Conservation (phyloP, 2,797 vertebrate genomes). For the Astyanax mexicanus region DNA sequence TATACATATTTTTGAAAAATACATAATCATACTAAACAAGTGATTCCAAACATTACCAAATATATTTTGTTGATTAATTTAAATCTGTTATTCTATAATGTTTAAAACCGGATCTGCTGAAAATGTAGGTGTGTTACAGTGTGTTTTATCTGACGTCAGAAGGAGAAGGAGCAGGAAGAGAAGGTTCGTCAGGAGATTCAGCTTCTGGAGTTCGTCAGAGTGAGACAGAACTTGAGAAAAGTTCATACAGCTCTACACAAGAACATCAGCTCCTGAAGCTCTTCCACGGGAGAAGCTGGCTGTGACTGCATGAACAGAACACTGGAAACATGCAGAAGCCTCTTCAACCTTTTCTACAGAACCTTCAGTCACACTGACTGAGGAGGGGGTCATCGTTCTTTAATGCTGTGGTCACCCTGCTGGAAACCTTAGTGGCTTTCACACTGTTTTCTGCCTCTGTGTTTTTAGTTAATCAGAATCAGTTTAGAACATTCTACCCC, state of each 20-base stretch:
- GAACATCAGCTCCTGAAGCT: slow-evolving; percentile 50
- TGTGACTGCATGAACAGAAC: background rate
- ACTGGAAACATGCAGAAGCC: background rate
- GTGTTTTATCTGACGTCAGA: slow-evolving; percentile 58
- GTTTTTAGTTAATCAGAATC: background rate
- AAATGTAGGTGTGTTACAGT: background rate
- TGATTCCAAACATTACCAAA: background rate
- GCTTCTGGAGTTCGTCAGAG: slow-evolving; percentile 73
- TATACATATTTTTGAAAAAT: too few relatives aligned
- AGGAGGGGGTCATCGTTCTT: background rate
- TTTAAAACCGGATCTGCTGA: background rate
- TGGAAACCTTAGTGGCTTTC: slow-evolving; percentile 2
- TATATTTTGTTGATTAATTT: too few relatives aligned
- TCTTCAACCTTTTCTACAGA: background rate
- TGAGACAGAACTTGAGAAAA: slow-evolving; percentile 77
- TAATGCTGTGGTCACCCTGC: background rate
- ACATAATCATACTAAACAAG: background rate
- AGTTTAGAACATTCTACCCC: background rate
- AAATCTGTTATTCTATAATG: too few relatives aligned
- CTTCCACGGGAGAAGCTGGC: background rate
- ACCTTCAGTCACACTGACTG: background rate
- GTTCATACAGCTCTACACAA: slow-evolving; percentile 72
- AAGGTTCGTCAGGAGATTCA: slow-evolving; percentile 66
- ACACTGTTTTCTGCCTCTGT: background rate
- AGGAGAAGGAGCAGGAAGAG: slow-evolving; percentile 67